Base-by-base conservation (phyloP, 2,113 vertebrate genomes). In the Catagonus wagneri region DNA sequence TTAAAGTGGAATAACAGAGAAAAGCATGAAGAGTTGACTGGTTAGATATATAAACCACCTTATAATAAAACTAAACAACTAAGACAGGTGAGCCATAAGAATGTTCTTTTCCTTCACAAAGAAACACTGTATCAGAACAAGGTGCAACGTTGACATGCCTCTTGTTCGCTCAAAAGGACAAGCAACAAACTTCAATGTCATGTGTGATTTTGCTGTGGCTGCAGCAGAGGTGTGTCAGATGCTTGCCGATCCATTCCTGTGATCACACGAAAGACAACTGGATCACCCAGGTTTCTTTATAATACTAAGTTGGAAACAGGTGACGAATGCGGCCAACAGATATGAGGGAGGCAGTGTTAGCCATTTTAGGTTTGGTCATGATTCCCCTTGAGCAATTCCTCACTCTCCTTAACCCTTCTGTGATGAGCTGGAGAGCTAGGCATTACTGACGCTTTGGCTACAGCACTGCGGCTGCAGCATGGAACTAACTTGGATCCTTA, bases 51-150 rank as follows among this genome's bases (percentile, higher is more conserved):
- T 56, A 66, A 90, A 60, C 7, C 78, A 36, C 7, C 87, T 14
- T 39, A 69, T 36, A 79, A 74, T 76, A 65, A 72, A 79, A 66
- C 2, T 34, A 60, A 19, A 11, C 34, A 93, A 36, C 44, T 36
- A 65, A 84, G 54, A 76, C 3, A 60, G 27, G 20, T 4, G 68
- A 88, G 2, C 2, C 25, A 44, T 17, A 58, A 54, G 23, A 76
- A 66, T 50, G 75, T 52, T 58, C 74, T 89, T 56, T 90, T 61
- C 44, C 17, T 91, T 97, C 58, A 75, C 12, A 78, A 81, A 83
- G 36, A 65, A 96, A 87, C 1, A 54, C 10, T 88, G 4, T 14
- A 29, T 23, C 34, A 69, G 20, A 76, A 66, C 8, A n/a, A 22
- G 69, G 0, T 39, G 13, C 16, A 74, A 2, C 76, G 54, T 25